Base-by-base conservation (phyloP, 2,797 vertebrate genomes). In the Choloepus didactylus region DNA sequence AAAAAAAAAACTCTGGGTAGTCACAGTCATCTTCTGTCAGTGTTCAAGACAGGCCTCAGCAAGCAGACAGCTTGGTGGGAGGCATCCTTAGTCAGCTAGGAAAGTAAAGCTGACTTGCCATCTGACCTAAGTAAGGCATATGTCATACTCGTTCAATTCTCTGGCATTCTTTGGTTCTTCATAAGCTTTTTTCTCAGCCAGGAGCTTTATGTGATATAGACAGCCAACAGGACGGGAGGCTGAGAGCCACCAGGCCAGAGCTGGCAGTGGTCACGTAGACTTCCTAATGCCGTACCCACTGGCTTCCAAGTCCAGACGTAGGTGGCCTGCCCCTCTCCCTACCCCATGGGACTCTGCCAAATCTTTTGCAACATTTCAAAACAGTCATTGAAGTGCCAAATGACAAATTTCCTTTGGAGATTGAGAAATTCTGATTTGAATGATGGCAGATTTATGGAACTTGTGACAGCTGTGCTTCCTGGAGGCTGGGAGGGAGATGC, bases 341-440 rank as follows among this genome's bases (percentile, higher is more conserved):
- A 49, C 67, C 76, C 0, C 0, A 5, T 35, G 90, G 72, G 73
- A 46, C 3, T 0, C 79, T 3, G 69, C 81, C 80, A 79, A 25
- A 46, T 49, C 56, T 88, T 88, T 76, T 92, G 91, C 86, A 87
- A 75, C 46, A 46, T 81, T 86, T 96, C 54, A 75, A 92, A 87
- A 41, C 69, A 56, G 91, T 51, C 89, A 19, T 67, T 67, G 80
- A 92, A 92, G 82, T 18, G 64, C 62, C 69, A 67, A 88, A 29
- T 95, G 93, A 83, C 85, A 90, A 77, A 86, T 60, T 76, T 80
- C 64, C 46, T 54, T 46, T 6, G 18, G 82, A 83, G 86, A 89
- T 67, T 92, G 94, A 89, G 89, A 91, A 94, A 88, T 23, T 41
- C 31, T 3, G n/a, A 82, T 85, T n/a, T 3, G 80, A 56, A 41